Base-by-base conservation (phyloP, 2,888 invertebrate species). In the Torymus tubicola region DNA sequence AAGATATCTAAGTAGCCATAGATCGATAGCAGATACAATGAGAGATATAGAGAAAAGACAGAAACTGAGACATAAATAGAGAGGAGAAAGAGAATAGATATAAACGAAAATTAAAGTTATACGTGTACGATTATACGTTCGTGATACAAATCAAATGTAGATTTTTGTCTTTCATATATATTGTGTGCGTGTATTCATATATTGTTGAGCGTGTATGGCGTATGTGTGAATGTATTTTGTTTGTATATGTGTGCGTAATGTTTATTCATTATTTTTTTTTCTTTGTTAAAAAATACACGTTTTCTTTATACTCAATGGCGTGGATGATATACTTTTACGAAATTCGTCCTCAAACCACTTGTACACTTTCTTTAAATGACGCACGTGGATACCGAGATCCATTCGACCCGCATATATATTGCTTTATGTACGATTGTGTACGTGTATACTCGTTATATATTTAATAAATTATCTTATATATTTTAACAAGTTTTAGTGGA, bases 201-300 rank as follows among this genome's bases (percentile, higher is more conserved):
- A n/a, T 72, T 81, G 74, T 64, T 73, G 64, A 74, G 58, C 57
- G 72, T 81, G 81, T 74, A 21, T 21, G 21, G 21, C 21, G 21
- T 21, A 73, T 2, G 52, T 68, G 65, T 68, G n/a, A 58, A 42
- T 53, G 72, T 80, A 80, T 83, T 85, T 84, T 83, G 84, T 84
- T 81, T 82, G 73, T 82, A 76, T 80, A 78, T 84, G 75, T 84
- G 75, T 81, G 72, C 72, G 81, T 83, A 78, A 81, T 81, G 79
- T 82, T 83, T 81, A 84, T 64, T 57, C 70, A 84, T 64, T 57
- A 67, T 60, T 24, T 42, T 42, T 42, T 42, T 42, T 42, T 42
- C 42, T 42, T 42, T 42, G 55, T 74, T 58, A 14, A 14, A 21
- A 57, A 52, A 52, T 71, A 67, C 21, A 71, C 73, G 63, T 58